phyloP scores from a whole-genome alignment of 2,797 vertebrate species.

The Manis javanica region DNA sequence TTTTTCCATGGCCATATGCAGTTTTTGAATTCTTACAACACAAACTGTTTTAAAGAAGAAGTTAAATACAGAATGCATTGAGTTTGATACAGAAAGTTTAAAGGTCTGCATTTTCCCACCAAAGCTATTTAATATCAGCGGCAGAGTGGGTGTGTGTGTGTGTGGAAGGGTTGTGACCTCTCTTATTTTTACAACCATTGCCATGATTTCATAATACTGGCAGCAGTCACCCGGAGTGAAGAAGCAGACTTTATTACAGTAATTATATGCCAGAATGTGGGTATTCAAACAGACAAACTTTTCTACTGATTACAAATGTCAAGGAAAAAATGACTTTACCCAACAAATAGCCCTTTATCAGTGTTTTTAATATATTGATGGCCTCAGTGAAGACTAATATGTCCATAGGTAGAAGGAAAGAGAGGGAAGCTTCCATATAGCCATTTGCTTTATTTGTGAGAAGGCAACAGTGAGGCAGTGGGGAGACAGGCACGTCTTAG shows the following conservation, averaged over 20 bases:
- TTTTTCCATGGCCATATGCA: constrained; percentile 79
- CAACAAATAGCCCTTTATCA: constrained; percentile 83
- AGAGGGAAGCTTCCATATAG: not conserved
- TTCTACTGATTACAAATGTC: constrained; percentile 88
- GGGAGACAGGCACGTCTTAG: not conserved
- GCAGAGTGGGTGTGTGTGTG: constrained; percentile 88
- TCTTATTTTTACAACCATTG: constrained; percentile 90
- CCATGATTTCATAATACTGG: constrained; percentile 90
- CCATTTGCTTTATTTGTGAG: not conserved
- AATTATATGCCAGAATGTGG: constrained; percentile 90
- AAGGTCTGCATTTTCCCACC: constrained; percentile 94
- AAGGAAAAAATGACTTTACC: constrained; percentile 86
- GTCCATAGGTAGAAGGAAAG: constrained; percentile 29
- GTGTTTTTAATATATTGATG: constrained; percentile 85
- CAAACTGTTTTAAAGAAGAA: constrained; percentile 87
- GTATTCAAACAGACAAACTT: constrained; percentile 88
- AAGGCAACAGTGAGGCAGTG: not conserved
- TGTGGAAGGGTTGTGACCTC: constrained; percentile 89
- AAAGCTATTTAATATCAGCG: constrained; percentile 90
- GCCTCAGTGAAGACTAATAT: constrained; percentile 70
- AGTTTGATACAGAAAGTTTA: constrained; percentile 89
- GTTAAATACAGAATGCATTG: constrained; percentile 88
- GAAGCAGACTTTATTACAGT: constrained; percentile 86
- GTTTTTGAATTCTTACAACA: constrained; percentile 88
- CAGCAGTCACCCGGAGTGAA: constrained; percentile 84